Conservation (phyloP, 1,140 invertebrate species). For the Dermatophagoides farinae region DNA sequence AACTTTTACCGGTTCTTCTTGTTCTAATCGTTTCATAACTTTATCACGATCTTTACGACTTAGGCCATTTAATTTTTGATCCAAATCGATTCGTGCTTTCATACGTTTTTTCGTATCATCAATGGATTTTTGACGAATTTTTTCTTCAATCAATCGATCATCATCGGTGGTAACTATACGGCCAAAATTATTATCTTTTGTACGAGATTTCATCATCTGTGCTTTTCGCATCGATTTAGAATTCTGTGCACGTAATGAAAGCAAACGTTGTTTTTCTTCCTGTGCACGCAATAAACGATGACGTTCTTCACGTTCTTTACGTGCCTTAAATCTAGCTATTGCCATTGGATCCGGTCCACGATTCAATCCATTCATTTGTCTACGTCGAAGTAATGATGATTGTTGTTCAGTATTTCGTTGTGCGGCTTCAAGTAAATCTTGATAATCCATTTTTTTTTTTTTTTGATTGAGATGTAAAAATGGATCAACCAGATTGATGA, state of each 20-base stretch:
- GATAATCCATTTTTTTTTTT: constrained; percentile 3
- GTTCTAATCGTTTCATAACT: not conserved
- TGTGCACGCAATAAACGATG: constrained; percentile 22
- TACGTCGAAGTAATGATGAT: not conserved
- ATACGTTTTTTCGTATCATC: constrained; percentile 32
- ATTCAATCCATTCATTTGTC: not conserved
- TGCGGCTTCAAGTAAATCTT: not conserved
- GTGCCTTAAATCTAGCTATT: constrained; percentile 5
- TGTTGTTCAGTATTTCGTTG: not conserved
- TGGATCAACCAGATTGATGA: not conserved
- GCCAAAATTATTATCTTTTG: constrained; percentile 54
- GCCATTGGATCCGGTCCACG: not conserved
- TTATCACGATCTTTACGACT: not conserved
- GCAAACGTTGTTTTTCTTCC: constrained; percentile 28
- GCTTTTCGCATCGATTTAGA: constrained; percentile 35
- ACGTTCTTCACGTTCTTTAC: constrained; percentile 2
- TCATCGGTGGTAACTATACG: constrained; percentile 49
- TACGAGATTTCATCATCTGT: constrained; percentile 45
- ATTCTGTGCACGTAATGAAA: constrained; percentile 46
- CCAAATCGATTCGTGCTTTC: constrained; percentile 27
- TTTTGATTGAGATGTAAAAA: not conserved
- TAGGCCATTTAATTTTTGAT: constrained; percentile 34
- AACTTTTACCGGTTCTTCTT: not conserved
- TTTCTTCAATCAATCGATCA: constrained; percentile 22
- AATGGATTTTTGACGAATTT: constrained; percentile 16